phyloP scores from a whole-genome alignment of 2,797 vertebrate genomes.

The Pangasius macronema region DNA sequence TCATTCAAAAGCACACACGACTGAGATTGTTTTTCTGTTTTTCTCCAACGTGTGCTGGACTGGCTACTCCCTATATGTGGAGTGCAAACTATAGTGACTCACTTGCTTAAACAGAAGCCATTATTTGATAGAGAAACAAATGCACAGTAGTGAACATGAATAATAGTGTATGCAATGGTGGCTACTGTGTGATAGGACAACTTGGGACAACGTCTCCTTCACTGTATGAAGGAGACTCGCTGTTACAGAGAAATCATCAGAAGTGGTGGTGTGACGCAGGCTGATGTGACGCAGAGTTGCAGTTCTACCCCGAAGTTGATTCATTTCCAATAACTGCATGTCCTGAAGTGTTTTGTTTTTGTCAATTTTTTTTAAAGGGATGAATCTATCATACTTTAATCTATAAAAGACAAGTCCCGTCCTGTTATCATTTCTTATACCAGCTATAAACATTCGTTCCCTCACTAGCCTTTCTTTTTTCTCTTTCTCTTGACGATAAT shows the following conservation, averaged over 20 bases:
- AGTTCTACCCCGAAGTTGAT: background rate
- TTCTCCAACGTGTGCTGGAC: background rate
- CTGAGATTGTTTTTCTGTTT: background rate
- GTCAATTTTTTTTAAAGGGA: background rate
- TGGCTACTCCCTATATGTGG: conserved; percentile 13
- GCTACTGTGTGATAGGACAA: background rate
- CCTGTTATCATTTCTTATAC: background rate
- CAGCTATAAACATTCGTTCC: background rate
- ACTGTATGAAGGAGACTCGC: background rate
- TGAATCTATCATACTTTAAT: background rate
- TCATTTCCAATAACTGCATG: background rate
- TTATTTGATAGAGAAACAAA: conserved; percentile 27
- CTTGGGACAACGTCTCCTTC: no score
- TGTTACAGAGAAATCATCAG: background rate
- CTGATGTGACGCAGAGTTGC: background rate
- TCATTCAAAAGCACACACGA: background rate
- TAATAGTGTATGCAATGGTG: background rate
- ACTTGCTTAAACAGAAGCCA: background rate
- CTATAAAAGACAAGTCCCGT: background rate
- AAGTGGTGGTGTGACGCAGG: background rate
- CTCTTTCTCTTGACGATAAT: background rate
- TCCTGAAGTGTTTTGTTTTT: background rate
- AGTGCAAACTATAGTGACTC: background rate
- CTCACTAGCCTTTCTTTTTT: background rate
- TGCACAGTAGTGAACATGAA: background rate